phyloP scores from a whole-genome alignment of 2,888 invertebrate species.

The Luperina testacea region DNA sequence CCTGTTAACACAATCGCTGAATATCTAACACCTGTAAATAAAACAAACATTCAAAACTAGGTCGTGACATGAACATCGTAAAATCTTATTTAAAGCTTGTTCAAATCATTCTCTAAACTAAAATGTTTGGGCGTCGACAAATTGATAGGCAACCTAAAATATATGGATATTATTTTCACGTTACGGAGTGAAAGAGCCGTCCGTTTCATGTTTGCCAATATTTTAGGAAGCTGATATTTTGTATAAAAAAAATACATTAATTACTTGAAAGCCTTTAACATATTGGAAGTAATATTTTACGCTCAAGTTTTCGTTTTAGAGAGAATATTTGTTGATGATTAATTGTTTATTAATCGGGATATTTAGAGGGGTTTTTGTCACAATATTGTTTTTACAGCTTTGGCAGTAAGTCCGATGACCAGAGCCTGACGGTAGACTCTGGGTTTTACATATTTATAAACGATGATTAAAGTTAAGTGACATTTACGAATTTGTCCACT shows the following conservation, averaged over 20 bases:
- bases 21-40: not conserved
- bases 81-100: not conserved
- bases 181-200: conserved; percentile 3
- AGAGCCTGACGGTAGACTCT: not conserved
- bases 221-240: conserved; percentile 29
- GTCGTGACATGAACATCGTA: conserved; percentile 7
- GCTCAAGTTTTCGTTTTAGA: conserved; percentile 12
- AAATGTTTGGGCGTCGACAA: conserved; percentile 16
- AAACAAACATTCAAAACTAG: conserved; percentile 1
- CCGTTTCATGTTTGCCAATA: conserved; percentile 39
- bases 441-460: too few relatives aligned
- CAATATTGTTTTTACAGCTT: not conserved
- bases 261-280: conserved; percentile 38
- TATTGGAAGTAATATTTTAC: conserved; percentile 4
- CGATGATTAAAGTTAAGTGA: too few relatives aligned
- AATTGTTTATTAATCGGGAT: not conserved
- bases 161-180: conserved; percentile 7
- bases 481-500: too few relatives aligned
- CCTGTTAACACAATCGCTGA: not conserved
- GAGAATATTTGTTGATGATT: not conserved
- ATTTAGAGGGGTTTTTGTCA: not conserved
- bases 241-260: conserved; percentile 36
- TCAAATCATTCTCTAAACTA: conserved; percentile 14
- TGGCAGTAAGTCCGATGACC: not conserved
- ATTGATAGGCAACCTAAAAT: conserved; percentile 40